Evolutionary conservation across 2,888 invertebrate genomes (phyloP).

Genomic region (Coremacera marginata): DNA sequence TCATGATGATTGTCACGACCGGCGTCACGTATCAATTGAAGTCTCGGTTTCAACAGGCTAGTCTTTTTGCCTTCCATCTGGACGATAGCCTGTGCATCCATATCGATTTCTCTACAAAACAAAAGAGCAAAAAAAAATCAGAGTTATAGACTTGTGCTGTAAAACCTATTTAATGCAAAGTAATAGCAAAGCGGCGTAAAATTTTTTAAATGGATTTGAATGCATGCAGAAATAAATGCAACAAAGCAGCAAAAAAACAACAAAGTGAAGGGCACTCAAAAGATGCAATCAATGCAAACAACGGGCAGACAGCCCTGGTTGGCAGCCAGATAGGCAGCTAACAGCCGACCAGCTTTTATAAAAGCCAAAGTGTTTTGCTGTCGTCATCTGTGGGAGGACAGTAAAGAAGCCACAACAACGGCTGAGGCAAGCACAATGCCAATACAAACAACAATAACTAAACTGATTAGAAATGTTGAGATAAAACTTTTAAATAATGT

Average conservation of each 20-base stretch:
- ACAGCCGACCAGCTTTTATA: not conserved
- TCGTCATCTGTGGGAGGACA: not conserved
- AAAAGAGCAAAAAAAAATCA: constrained; percentile 22
- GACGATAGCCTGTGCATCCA: constrained; percentile 85
- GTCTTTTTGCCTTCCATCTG: constrained; percentile 90
- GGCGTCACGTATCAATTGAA: constrained; percentile 65
- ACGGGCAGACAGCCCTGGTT: not conserved
- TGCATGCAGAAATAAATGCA: not conserved
- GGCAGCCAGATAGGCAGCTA: not conserved
- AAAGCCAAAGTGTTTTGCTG: not conserved
- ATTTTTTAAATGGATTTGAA: not conserved
- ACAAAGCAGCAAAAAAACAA: constrained; percentile 7
- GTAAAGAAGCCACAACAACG: not conserved
- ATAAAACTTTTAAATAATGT: not conserved
- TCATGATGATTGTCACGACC: constrained; percentile 79
- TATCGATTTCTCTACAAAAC: constrained; percentile 80
- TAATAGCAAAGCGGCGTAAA: constrained; percentile 16
- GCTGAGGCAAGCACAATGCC: not conserved
- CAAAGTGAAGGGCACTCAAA: constrained; percentile 15
- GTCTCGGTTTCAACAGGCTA: constrained; percentile 79
- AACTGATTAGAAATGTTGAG: not conserved
- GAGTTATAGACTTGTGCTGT: not conserved
- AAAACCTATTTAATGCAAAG: constrained; percentile 22
- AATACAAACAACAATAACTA: not conserved
- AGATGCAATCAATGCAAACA: not conserved